Percentiles rank a stretch among this genome's conserved stretches.
phyloP scores from a whole-genome alignment of 2,888 invertebrate species.

The Apantesis nais region DNA sequence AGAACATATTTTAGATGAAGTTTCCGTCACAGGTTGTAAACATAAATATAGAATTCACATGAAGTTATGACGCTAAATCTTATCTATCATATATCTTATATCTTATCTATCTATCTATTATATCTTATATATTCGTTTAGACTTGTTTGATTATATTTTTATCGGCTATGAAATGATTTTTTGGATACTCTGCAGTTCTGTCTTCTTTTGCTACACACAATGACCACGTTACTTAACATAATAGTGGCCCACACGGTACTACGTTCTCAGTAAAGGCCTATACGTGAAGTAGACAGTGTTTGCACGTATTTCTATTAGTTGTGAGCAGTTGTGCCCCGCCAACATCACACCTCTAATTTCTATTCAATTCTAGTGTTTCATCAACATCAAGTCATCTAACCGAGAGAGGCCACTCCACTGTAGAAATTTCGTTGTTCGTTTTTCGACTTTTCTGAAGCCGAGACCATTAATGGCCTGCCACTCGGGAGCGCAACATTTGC shows the following conservation, averaged over 20 bases:
- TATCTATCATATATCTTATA: no score
- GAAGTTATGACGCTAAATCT: no score
- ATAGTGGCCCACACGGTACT: not conserved
- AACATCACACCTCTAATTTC: not conserved
- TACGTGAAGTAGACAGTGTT: no score
- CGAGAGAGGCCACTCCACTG: not conserved
- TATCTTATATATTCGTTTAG: no score
- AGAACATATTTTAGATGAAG: no score
- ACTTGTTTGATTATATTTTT: no score
- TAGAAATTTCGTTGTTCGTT: not conserved
- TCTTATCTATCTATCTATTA: no score
- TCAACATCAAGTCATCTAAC: not conserved
- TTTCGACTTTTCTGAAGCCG: not conserved
- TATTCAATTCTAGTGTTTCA: not conserved
- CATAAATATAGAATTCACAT: no score
- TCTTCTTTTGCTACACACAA: not conserved
- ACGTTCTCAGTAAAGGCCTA: not conserved
- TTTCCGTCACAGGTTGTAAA: no score
- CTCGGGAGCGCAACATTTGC: slow-evolving; percentile 16
- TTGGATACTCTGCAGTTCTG: no score
- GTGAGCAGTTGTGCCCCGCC: not conserved
- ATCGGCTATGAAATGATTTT: no score
- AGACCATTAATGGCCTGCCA: slow-evolving; percentile 11
- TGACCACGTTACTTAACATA: not conserved
- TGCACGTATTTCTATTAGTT: no score